A percentile compares a stretch with the other conserved stretches of the same genome.
Evolutionary conservation across 2,113 vertebrate genomes (phyloP).

Genomic region (Pelusios castaneus): DNA sequence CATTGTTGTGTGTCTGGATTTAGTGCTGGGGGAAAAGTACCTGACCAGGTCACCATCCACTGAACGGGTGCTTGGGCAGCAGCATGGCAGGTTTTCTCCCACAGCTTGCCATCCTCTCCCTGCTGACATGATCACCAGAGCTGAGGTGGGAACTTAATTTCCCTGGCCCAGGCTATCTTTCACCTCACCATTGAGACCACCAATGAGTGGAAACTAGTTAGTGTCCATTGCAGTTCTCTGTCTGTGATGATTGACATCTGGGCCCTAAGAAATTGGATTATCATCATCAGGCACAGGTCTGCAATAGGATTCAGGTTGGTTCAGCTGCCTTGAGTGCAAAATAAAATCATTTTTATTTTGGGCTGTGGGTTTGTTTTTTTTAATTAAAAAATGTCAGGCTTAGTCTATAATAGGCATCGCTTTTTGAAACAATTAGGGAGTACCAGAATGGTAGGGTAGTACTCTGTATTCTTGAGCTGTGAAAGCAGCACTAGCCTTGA

Average conservation of each 20-base stretch:
- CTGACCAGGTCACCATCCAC: background rate
- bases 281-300: background rate
- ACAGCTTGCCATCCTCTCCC: background rate
- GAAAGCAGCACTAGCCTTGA: background rate
- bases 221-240: accelerated
- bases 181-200: background rate
- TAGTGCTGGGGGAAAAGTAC: background rate
- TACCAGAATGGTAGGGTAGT: background rate
- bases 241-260: background rate
- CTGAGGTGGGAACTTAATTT: background rate
- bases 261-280: accelerated
- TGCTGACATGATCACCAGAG: background rate
- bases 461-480: background rate
- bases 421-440: background rate
- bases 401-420: background rate
- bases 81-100: background rate
- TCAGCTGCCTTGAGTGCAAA: background rate
- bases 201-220: accelerated
- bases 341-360: background rate
- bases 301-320: background rate
- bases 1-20: background rate
- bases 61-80: background rate
- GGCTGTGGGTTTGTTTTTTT: background rate
- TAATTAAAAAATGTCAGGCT: background rate
- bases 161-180: background rate